Base-by-base conservation (phyloP, 1,140 invertebrate species). In the Lithobius niger region DNA sequence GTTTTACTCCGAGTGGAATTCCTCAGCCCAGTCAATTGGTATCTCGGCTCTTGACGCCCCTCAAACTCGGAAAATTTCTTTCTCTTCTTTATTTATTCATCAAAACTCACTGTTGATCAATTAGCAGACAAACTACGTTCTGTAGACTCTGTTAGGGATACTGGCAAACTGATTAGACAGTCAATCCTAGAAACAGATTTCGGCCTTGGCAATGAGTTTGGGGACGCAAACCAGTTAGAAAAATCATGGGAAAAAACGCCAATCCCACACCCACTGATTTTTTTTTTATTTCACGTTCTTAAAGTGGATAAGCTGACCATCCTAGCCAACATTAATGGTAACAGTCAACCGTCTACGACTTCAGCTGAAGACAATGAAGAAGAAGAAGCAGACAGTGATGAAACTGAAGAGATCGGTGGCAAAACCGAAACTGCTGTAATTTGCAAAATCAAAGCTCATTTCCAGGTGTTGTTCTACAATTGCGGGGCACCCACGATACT, bases 101-200 rank as follows among this genome's bases (percentile, higher is more conserved):
- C 31, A 36, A 36, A 36, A n/a, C 31, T 36, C 31, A 36, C 31
- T 36, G n/a, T 47, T 24, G 18, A 18, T 47, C 22, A 47, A 47
- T 10, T 47, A 47, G 6, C 45, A 47, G 45, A 47, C 6, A 19
- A 47, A 47, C 45, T 47, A 47, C 13, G 22, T 47, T 18, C 45
- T 10, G 22, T 47, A 47, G 22, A 47, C 19, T 47, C 45, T n/a
- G n/a, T 36, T 36, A 36, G 31, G n/a, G 31, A 36, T 6, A n/a
- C 31, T 36, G 31, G 31, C 6, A 36, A n/a, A n/a, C n/a, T 36
- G 6, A 36, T 36, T 36, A 36, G 31, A n/a, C n/a, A 36, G n/a
- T 36, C 31, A n/a, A 6, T 36, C 31, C 31, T 36, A n/a, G 31
- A 36, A 36, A 36, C 31, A 36, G n/a, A 36, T 36, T 36, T 36